Base-by-base conservation (phyloP, 2,113 vertebrate genomes). In the cattle (Bos taurus) region DNA sequence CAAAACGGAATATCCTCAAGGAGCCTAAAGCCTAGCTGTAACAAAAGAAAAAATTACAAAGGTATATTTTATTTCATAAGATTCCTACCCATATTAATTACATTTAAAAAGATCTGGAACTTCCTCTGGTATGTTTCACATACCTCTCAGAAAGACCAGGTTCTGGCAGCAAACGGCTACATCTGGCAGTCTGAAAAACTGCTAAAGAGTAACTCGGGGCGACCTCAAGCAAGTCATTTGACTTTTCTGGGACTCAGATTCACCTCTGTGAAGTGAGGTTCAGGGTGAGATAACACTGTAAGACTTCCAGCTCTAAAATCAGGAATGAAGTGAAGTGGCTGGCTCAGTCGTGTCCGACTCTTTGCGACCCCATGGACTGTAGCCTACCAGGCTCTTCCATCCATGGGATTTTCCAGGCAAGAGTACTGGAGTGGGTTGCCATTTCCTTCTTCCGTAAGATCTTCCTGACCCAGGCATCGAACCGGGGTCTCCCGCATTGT, bases 1-100 rank as follows among this genome's bases (percentile, higher is more conserved):
- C 52, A 59, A 86, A 91, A 83, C 0, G 4, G 36, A 91, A n/a
- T 62, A 56, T 52, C 88, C 46, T 92, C 84, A 46, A 88, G 43
- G 82, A 54, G 40, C 25, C 83, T 50, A 12, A 52, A 95, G 91
- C 57, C 67, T 84, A 85, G 86, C 90, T 78, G 86, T 25, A 26
- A 78, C 62, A n/a, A 74, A 43, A 15, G 40, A 54, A 87, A 33
- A 67, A 85, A 17, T 85, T 30, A 88, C 7, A 17, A 60, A 13
- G 0, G 56, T 4, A 33, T 8, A 78, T 50, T 95, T 91, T 46
- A 56, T 46, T 71, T 94, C 60, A 11, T 57, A 92, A 91, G 64
- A 36, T 1, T 56, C 4, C 50, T 74, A 5, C 43, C 48, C 17
- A 10, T 1, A 2, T 5, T 15, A 28, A 28, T 1, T 33, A 17